A percentile compares a stretch with the other conserved stretches of the same genome.
Evolutionary conservation across 1,140 invertebrate genomes (phyloP).

Genomic region (Pseudomyrmex dendroicus): DNA sequence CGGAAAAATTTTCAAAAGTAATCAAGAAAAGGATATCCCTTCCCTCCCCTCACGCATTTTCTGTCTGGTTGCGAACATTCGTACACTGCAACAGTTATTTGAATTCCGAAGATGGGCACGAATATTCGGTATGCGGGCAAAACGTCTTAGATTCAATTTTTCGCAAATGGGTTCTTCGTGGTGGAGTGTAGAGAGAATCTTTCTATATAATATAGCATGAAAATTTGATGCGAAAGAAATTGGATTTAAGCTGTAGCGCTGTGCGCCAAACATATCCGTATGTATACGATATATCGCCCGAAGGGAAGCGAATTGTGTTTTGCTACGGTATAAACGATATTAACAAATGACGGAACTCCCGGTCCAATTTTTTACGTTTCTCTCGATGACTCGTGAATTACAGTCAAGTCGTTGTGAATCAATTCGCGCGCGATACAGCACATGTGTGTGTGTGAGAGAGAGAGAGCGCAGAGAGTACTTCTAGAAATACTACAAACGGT

Average conservation of each 20-base stretch:
- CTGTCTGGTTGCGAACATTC: conserved; percentile 26
- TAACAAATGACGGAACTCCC: conserved; percentile 44
- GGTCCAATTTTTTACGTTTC: conserved; percentile 34
- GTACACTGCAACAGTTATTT: conserved; percentile 52
- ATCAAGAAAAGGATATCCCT: neutral
- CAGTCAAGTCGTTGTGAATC: conserved; percentile 28
- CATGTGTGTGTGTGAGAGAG: neutral
- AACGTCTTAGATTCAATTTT: conserved; percentile 59
- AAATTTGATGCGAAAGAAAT: conserved; percentile 60
- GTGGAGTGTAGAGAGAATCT: conserved; percentile 46
- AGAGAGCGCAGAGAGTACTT: neutral
- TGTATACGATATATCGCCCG: conserved; percentile 40
- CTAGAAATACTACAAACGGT: neutral
- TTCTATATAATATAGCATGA: conserved; percentile 58
- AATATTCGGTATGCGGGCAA: conserved; percentile 55
- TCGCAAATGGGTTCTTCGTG: conserved; percentile 53
- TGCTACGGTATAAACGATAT: conserved; percentile 43
- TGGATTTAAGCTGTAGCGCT: conserved; percentile 51
- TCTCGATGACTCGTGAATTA: conserved; percentile 37
- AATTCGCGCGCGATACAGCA: neutral
- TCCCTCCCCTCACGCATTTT: neutral
- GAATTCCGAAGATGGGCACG: conserved; percentile 49
- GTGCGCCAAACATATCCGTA: conserved; percentile 38
- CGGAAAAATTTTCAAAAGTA: neutral
- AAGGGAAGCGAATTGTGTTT: conserved; percentile 28